A percentile compares a stretch with the other conserved stretches of the same genome.
phyloP scores from a whole-genome alignment of 2,888 invertebrate genomes.

The Bhutanitis thaidina region DNA sequence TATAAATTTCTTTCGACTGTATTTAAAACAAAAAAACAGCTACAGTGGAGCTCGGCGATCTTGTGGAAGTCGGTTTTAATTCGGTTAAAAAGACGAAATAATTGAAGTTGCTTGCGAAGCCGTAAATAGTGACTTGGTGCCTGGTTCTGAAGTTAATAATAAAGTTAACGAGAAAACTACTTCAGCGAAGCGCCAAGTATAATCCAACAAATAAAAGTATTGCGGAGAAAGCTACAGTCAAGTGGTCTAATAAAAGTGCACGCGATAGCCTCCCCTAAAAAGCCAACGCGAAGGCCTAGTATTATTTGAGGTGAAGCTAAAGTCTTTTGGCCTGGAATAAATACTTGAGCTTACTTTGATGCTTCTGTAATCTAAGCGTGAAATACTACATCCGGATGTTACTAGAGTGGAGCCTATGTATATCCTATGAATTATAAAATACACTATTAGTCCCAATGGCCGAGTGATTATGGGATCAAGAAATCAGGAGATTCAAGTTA shows the following conservation, averaged over 20 bases:
- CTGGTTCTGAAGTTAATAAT: slow-evolving; percentile 17
- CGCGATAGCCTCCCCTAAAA: background rate
- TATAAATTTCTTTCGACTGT: too few species aligned
- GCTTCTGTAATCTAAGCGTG: too few species aligned
- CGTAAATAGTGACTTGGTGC: slow-evolving; percentile 5
- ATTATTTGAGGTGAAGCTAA: background rate
- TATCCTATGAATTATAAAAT: too few species aligned
- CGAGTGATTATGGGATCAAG: too few species aligned
- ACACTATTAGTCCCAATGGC: too few species aligned
- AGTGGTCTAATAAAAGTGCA: slow-evolving; percentile 6
- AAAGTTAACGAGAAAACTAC: slow-evolving; percentile 17
- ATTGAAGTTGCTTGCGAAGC: slow-evolving; percentile 5
- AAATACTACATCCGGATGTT: too few species aligned
- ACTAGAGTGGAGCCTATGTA: too few species aligned
- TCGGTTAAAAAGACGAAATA: slow-evolving; percentile 10
- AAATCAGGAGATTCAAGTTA: too few species aligned
- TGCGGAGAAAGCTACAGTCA: background rate
- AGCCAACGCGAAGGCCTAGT: background rate
- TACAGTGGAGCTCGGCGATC: background rate
- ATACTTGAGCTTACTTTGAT: slow-evolving; percentile 5
- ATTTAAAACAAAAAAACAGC: too few species aligned
- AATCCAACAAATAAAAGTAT: slow-evolving; percentile 16
- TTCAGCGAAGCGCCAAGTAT: slow-evolving; percentile 8
- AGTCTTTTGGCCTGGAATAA: background rate
- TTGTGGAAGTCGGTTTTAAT: background rate